phyloP scores from a whole-genome alignment of 2,888 invertebrate species.

The Tetramorium bicarinatum region DNA sequence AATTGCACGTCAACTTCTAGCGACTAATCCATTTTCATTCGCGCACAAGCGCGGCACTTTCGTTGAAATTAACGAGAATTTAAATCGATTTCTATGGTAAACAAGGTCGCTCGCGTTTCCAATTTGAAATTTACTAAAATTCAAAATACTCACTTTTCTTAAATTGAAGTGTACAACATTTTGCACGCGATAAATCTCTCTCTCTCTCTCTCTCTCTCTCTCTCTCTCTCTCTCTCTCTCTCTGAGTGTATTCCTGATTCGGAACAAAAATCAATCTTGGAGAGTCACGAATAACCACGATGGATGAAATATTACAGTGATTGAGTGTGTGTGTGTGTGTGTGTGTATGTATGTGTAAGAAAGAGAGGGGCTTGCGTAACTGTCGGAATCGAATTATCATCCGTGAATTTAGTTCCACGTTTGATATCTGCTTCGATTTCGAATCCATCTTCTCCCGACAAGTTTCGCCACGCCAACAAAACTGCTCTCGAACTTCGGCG shows the following conservation, averaged over 20 bases:
- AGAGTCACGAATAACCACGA: neutral
- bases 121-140: neutral
- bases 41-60: conserved; percentile 46
- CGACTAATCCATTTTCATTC: conserved; percentile 66
- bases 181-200: neutral
- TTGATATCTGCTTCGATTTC: conserved; percentile 65
- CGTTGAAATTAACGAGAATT: conserved; percentile 66
- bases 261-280: neutral
- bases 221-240: neutral
- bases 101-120: conserved; percentile 24
- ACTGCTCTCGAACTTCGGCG: conserved; percentile 60
- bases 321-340: neutral
- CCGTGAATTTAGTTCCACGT: conserved; percentile 28
- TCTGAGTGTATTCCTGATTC: neutral
- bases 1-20: conserved; percentile 64
- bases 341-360: neutral
- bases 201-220: too few species aligned
- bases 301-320: neutral
- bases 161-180: neutral
- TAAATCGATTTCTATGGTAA: conserved; percentile 66
- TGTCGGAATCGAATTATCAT: conserved; percentile 21
- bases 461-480: conserved; percentile 54
- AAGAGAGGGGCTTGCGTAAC: neutral
- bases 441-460: conserved; percentile 57
- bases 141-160: neutral